Conservation (phyloP, 2,113 vertebrate species). For the Erythrocercus mccallii region DNA sequence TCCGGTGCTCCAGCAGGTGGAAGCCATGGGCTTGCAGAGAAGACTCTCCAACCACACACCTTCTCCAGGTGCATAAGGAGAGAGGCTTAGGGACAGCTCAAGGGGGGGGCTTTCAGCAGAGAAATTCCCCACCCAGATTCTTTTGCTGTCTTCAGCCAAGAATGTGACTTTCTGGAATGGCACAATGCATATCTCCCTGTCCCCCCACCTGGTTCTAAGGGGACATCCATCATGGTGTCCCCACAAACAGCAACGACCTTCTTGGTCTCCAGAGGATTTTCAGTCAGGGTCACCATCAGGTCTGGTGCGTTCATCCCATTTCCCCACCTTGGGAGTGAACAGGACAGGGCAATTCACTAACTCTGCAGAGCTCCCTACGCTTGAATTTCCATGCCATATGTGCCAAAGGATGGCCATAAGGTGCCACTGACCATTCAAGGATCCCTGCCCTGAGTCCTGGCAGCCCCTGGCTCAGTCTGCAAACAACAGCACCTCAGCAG, state of each 20-base stretch:
- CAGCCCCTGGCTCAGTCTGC: background rate
- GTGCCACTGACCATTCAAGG: background rate
- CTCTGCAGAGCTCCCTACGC: background rate
- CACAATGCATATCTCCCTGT: background rate
- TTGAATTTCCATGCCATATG: background rate
- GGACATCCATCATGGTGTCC: background rate
- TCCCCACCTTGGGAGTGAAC: background rate
- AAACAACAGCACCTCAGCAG: rapidly evolving
- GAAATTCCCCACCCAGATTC: background rate
- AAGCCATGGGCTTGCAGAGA: background rate
- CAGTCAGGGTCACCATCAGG: rapidly evolving
- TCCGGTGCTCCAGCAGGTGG: background rate
- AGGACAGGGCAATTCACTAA: background rate
- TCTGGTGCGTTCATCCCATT: background rate
- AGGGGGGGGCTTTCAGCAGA: background rate
- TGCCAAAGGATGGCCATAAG: background rate
- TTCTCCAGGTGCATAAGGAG: background rate
- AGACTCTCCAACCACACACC: background rate
- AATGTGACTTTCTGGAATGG: background rate
- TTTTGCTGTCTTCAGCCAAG: background rate
- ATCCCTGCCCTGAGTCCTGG: background rate
- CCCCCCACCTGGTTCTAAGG: background rate
- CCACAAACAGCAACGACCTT: rapidly evolving
- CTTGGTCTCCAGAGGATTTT: background rate
- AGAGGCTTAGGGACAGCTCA: background rate